Conservation (phyloP, 2,113 vertebrate species). For the Spermophilus dauricus region DNA sequence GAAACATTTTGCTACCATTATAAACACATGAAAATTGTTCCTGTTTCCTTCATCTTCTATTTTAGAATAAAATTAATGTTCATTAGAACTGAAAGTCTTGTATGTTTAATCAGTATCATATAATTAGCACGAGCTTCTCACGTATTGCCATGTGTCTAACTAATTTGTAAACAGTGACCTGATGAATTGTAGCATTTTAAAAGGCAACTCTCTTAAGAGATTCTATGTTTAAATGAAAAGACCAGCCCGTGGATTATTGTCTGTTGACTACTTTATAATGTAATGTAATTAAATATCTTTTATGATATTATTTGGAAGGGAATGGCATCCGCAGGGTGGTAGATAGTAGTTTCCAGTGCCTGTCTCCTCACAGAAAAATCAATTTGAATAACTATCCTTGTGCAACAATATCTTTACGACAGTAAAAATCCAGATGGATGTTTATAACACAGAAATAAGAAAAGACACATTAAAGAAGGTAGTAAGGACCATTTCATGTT, state of each 20-base stretch:
- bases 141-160: conserved; percentile 69
- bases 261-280: background rate
- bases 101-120: conserved; percentile 74
- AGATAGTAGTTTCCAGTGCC: background rate
- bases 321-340: background rate
- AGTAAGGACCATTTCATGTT: background rate
- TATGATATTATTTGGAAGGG: background rate
- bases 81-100: conserved; percentile 72
- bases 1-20: background rate
- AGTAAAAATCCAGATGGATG: background rate
- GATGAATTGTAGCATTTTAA: conserved; percentile 53
- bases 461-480: background rate
- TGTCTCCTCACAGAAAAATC: background rate
- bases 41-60: conserved; percentile 71
- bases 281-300: background rate
- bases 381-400: background rate
- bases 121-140: conserved; percentile 77
- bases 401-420: background rate
- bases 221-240: conserved; percentile 35
- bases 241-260: background rate
- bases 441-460: background rate
- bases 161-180: conserved; percentile 67
- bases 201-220: background rate
- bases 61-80: conserved; percentile 77
- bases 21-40: conserved; percentile 61